phyloP scores from a whole-genome alignment of 2,797 vertebrate genomes.

The Falco columbarius region DNA sequence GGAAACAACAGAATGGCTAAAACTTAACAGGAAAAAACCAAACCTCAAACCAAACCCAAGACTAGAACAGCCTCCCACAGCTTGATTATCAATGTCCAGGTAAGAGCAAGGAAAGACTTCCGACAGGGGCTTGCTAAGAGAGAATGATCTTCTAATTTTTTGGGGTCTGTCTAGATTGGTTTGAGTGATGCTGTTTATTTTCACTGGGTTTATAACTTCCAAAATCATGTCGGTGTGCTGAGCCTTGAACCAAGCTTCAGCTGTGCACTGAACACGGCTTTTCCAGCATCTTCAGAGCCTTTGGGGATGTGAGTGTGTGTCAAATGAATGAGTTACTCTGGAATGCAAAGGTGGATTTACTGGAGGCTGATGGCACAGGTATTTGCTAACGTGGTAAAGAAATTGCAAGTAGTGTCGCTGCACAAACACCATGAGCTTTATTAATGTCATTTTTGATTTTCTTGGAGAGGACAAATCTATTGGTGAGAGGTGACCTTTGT shows the following conservation, averaged over 20 bases:
- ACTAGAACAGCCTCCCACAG: neutral
- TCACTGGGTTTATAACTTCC: neutral
- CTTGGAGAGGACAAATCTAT: neutral
- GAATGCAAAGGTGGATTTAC: neutral
- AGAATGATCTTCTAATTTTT: neutral
- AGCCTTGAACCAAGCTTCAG: neutral
- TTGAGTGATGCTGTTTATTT: neutral
- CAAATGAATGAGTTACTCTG: neutral
- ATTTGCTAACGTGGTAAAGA: neutral
- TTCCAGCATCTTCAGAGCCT: neutral
- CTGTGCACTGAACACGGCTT: neutral
- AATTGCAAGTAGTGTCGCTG: neutral
- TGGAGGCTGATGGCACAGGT: neutral
- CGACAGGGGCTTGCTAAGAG: neutral
- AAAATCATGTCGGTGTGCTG: neutral
- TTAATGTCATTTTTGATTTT: neutral
- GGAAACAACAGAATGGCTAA: neutral
- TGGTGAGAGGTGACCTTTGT: neutral
- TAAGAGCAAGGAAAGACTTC: neutral
- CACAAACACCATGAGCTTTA: neutral
- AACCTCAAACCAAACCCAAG: neutral
- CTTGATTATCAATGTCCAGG: neutral
- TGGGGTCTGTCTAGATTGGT: neutral
- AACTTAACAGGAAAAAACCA: neutral
- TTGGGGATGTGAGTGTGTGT: neutral